phyloP scores from a whole-genome alignment of 2,888 invertebrate genomes.

The Oscheius sp. region DNA sequence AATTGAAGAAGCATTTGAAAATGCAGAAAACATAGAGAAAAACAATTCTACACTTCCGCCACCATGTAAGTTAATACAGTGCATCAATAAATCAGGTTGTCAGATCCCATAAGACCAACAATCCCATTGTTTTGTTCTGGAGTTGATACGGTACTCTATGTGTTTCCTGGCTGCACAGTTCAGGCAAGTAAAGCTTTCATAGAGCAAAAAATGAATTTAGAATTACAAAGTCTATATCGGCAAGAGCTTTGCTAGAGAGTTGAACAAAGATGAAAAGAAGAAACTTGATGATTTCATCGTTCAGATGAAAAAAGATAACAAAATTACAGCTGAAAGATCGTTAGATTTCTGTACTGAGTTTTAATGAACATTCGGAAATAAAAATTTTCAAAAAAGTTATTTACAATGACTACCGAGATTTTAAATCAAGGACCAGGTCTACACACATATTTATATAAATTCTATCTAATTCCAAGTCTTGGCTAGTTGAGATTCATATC shows the following conservation, averaged over 20 bases:
- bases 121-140: constrained; percentile 64
- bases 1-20: constrained; percentile 63
- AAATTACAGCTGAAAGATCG: constrained; percentile 42
- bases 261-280: constrained; percentile 58
- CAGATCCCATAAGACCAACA: constrained; percentile 60
- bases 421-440: too few relatives aligned
- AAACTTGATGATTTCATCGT: constrained; percentile 58
- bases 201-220: constrained; percentile 33
- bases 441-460: neutral
- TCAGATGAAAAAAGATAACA: constrained; percentile 48
- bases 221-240: constrained; percentile 67
- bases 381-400: neutral
- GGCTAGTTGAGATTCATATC: constrained; percentile 11
- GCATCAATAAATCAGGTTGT: too few relatives aligned
- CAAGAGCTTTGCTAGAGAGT: constrained; percentile 59
- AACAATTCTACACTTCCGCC: constrained; percentile 57
- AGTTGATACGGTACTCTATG: constrained; percentile 64
- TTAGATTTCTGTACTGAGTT: constrained; percentile 65
- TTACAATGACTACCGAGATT: too few relatives aligned
- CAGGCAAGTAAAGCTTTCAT: constrained; percentile 43
- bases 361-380: constrained; percentile 29
- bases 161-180: constrained; percentile 64
- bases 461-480: neutral
- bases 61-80: too few relatives aligned
- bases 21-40: constrained; percentile 58